These are phyloP conservation scores for Drosophila anomelani DNA, from an alignment of 2,888 invertebrate genomes.

Conservation along the genomic window DNA sequence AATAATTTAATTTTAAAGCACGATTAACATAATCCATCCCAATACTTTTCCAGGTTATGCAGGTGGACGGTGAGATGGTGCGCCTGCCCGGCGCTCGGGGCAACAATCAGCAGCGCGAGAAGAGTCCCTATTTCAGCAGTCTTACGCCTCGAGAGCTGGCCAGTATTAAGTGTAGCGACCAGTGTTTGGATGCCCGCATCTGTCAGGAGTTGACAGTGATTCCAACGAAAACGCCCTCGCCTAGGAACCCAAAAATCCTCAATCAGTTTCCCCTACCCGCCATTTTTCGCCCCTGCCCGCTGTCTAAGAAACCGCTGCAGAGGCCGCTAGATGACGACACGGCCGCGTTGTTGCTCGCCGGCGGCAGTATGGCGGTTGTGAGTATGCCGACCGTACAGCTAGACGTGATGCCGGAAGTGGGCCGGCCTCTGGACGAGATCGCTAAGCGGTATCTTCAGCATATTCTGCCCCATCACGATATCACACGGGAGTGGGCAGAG, in stretches of 20 bases:
- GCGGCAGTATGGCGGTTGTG: slow-evolving; percentile 81
- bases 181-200: slow-evolving; percentile 69
- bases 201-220: slow-evolving; percentile 67
- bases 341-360: slow-evolving; percentile 74
- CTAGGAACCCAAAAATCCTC: slow-evolving; percentile 60
- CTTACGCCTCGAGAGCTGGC: slow-evolving; percentile 27
- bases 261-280: slow-evolving; percentile 69
- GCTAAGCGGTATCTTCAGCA: slow-evolving; percentile 83
- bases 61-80: slow-evolving; percentile 73
- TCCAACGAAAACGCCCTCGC: slow-evolving; percentile 57
- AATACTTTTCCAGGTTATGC: slow-evolving; percentile 51
- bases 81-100: slow-evolving; percentile 82
- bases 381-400: slow-evolving; percentile 83
- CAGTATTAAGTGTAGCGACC: slow-evolving; percentile 25
- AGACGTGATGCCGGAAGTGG: slow-evolving; percentile 82
- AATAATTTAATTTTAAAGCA: not conserved
- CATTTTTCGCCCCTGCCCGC: slow-evolving; percentile 81
- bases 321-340: slow-evolving; percentile 79
- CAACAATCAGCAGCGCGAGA: slow-evolving; percentile 76
- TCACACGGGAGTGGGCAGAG: slow-evolving; percentile 84
- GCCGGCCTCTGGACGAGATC: slow-evolving; percentile 80
- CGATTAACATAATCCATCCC: not conserved
- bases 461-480: slow-evolving; percentile 82
- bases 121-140: slow-evolving; percentile 67
- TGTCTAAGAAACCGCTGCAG: slow-evolving; percentile 81